A percentile compares a stretch with the other conserved stretches of the same genome.
Conservation (phyloP, 2,113 vertebrate species). For the Brachypteracias leptosomus region DNA sequence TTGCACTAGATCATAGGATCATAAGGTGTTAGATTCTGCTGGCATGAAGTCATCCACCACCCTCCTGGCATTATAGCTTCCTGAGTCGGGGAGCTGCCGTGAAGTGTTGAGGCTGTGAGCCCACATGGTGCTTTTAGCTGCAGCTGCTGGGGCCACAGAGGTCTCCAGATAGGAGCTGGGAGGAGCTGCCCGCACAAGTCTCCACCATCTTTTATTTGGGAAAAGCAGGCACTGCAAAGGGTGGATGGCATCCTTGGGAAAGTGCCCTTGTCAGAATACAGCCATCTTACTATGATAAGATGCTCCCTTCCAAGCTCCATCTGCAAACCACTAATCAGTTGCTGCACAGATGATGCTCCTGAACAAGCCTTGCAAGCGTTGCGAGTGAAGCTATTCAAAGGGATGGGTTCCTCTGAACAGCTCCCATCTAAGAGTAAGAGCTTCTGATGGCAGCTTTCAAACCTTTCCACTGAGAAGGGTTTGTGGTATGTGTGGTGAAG, state of each 20-base stretch:
- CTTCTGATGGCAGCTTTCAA: not conserved
- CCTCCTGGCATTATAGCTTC: not conserved
- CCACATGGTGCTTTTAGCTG: not conserved
- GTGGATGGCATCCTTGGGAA: not conserved
- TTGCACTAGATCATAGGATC: conserved; percentile 5
- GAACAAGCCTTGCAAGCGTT: rapidly evolving
- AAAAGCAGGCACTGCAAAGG: not conserved
- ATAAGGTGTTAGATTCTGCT: not conserved
- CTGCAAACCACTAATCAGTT: not conserved
- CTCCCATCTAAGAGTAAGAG: not conserved
- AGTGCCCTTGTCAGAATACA: not conserved
- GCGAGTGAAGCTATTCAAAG: not conserved
- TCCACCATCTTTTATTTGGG: not conserved
- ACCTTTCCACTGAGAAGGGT: not conserved
- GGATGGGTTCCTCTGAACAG: not conserved
- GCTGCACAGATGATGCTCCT: not conserved
- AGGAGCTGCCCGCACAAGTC: not conserved
- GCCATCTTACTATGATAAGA: rapidly evolving
- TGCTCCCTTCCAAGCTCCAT: not conserved
- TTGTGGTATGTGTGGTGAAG: not conserved
- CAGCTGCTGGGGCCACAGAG: not conserved
- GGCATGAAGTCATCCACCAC: not conserved
- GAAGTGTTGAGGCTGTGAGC: not conserved
- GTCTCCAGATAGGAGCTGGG: not conserved
- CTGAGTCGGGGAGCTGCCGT: rapidly evolving